Base-by-base conservation (phyloP, 2,888 invertebrate genomes). In the Aphodius granarius region DNA sequence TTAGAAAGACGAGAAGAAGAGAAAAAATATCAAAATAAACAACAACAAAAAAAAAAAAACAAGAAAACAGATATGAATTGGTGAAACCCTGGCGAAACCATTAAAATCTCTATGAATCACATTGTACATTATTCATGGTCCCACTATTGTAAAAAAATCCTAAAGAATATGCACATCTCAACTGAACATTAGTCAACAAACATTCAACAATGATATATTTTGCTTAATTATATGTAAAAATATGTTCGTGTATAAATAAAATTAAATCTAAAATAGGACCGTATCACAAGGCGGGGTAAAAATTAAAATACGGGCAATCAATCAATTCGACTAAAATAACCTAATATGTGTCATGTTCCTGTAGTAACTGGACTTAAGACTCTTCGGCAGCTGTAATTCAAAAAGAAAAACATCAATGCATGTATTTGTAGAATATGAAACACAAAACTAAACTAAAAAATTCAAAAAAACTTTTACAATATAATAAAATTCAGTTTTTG, bases 331-430 rank as follows among this genome's bases (percentile, higher is more conserved):
- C 43, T 43, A 43, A 43, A 43, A 43, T 43, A 43, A 43, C 43
- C 64, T 20, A 66, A 71, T 71, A 21, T 17, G 73, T 73, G 73
- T 73, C 72, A 73, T 21, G 66, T 5, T 74, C 62, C 43, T 71
- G 63, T 63, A 74, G 18, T 17, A 22, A 20, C 66, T 70, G 21
- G 76, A 18, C 19, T 74, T 76, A 76, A 76, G 73, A 76, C 23
- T 76, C 73, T 65, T 63, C 71, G 76, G 76, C 13, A 73, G 73
- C 76, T 76, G 64, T 18, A 76, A 74, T 19, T 66, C 21, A 17
- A 63, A 64, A 71, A 23, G 63, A 43, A 43, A 43, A 2, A 43
- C 43, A 43, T 43, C 43, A 43, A 13, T 43, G 43, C 43, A 43
- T 43, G 6, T 43, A 43, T 43, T 43, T 13, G 43, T 43, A 43